Percentiles rank a stretch among this genome's conserved stretches.
Conservation (phyloP, 2,888 invertebrate species). For the Tridacna crocea region DNA sequence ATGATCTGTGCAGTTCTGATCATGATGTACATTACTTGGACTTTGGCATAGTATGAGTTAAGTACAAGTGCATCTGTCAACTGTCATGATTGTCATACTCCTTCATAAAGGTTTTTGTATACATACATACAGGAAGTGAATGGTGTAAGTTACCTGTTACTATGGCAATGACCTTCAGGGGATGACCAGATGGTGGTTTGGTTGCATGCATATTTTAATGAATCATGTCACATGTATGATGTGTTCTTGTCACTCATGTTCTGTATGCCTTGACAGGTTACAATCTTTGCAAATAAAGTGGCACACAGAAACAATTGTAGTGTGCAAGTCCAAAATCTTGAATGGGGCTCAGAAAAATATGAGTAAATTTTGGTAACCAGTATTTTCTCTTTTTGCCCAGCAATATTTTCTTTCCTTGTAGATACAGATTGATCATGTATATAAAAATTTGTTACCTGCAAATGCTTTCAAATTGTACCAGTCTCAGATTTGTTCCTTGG, state of each 20-base stretch:
- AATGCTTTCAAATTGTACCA: too few relatives aligned
- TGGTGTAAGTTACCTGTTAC: background rate
- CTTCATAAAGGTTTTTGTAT: too few relatives aligned
- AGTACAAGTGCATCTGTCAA: slow-evolving; percentile 20
- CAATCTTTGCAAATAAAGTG: background rate
- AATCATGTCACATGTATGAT: slow-evolving; percentile 17
- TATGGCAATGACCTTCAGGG: slow-evolving; percentile 16
- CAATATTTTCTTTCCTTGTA: too few relatives aligned
- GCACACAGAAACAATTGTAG: background rate
- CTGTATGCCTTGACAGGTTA: slow-evolving; percentile 3
- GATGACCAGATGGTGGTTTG: slow-evolving; percentile 21
- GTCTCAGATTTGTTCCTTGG: too few relatives aligned
- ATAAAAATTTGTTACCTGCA: too few relatives aligned
- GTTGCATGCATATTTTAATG: slow-evolving; percentile 23
- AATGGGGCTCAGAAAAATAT: background rate
- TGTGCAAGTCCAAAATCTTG: background rate
- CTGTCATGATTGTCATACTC: background rate
- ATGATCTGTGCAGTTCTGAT: too few relatives aligned
- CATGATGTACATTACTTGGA: too few relatives aligned
- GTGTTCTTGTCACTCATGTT: slow-evolving; percentile 11
- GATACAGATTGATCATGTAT: too few relatives aligned
- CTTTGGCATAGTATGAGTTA: background rate
- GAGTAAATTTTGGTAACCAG: background rate
- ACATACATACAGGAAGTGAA: background rate
- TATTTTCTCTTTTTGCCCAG: background rate